Percentiles rank a stretch among this genome's conserved stretches.
phyloP scores from a whole-genome alignment of 2,113 vertebrate species.

The Tursiops truncatus region DNA sequence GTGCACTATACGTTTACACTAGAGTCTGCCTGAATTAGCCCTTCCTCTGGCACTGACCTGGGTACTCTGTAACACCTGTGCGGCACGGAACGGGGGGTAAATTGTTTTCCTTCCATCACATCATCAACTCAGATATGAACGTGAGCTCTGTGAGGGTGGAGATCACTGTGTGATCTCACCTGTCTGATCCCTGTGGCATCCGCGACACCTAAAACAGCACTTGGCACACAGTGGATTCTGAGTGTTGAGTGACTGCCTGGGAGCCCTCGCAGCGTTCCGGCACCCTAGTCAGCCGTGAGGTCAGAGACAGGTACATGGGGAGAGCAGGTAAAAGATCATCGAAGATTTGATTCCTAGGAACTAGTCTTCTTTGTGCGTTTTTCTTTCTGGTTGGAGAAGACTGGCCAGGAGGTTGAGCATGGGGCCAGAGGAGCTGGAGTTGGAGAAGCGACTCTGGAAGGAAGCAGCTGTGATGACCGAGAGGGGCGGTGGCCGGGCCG shows the following conservation, averaged over 20 bases:
- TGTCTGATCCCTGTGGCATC: neutral
- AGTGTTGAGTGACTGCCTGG: neutral
- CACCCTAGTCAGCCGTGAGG: neutral
- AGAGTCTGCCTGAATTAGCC: neutral
- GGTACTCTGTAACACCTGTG: neutral
- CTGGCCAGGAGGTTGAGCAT: neutral
- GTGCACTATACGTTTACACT: neutral
- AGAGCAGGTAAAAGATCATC: neutral
- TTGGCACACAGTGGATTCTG: no score
- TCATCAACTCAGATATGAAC: neutral
- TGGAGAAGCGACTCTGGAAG: neutral
- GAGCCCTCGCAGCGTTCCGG: neutral
- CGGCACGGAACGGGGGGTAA: accelerated
- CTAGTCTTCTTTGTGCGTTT: neutral
- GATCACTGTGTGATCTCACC: neutral
- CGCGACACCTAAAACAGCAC: neutral
- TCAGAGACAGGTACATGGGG: neutral
- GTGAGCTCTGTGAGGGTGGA: neutral
- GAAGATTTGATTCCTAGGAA: neutral
- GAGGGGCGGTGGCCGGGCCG: neutral
- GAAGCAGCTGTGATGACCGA: neutral
- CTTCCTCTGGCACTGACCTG: neutral
- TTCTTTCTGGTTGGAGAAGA: neutral
- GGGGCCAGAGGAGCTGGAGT: neutral
- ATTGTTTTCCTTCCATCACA: neutral